A percentile compares a stretch with the other conserved stretches of the same genome.
These are phyloP conservation scores for Gerosis bhagava DNA, from an alignment of 2,888 invertebrate species.

Conservation along the genomic window DNA sequence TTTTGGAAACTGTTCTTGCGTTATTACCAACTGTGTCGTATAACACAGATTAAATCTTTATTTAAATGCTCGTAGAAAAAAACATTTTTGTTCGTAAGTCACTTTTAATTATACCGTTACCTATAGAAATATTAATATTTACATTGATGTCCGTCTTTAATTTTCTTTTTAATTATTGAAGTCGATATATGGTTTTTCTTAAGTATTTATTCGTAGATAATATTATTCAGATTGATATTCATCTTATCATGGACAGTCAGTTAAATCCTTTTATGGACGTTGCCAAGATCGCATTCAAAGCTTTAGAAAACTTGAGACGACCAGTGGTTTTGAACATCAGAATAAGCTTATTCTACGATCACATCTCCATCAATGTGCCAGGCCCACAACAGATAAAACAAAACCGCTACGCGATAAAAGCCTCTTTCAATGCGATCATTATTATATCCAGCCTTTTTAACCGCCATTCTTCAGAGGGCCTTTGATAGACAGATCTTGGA, in stretches of 20 bases:
- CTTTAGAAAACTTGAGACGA: constrained; percentile 7
- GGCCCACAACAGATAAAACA: constrained; percentile 23
- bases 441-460: constrained; percentile 27
- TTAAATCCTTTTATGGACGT: constrained; percentile 1
- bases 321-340: constrained; percentile 22
- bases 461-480: constrained; percentile 22
- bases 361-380: constrained; percentile 23
- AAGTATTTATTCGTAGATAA: too few relatives aligned
- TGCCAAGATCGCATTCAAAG: constrained; percentile 6
- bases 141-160: too few relatives aligned
- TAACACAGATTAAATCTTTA: constrained; percentile 27
- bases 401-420: constrained; percentile 29
- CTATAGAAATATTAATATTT: too few relatives aligned
- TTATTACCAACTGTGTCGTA: constrained; percentile 28
- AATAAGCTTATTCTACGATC: constrained; percentile 25
- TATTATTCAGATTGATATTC: too few relatives aligned
- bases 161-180: too few relatives aligned
- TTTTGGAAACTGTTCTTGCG: constrained; percentile 44
- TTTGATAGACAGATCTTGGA: constrained; percentile 30
- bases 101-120: too few relatives aligned
- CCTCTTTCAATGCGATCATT: constrained; percentile 28
- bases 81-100: not conserved
- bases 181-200: too few relatives aligned
- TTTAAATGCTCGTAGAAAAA: constrained; percentile 18
- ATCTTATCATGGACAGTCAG: not conserved